These are phyloP conservation scores for Etia nguti DNA, from an alignment of 2,113 vertebrate species.

Conservation along the genomic window DNA sequence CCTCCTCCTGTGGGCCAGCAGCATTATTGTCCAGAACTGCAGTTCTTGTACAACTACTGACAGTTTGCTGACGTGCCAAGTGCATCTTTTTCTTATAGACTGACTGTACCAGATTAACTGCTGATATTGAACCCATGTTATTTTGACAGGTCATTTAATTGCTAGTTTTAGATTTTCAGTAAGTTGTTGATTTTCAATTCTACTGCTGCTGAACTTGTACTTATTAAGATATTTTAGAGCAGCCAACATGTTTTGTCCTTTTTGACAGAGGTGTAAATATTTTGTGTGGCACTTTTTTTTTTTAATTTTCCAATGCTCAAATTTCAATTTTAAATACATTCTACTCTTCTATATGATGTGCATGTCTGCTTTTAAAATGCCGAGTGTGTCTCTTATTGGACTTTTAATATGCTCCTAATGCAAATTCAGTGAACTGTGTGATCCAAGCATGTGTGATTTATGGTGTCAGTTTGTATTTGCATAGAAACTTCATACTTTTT, in stretches of 20 bases:
- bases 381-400: neutral
- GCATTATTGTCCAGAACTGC: neutral
- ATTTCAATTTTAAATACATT: neutral
- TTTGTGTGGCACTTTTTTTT: neutral
- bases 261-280: neutral
- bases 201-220: neutral
- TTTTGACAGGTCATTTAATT: neutral
- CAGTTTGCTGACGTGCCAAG: neutral
- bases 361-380: neutral
- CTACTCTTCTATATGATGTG: neutral
- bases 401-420: neutral
- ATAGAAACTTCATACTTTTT: constrained; percentile 42
- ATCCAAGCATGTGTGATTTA: constrained; percentile 42
- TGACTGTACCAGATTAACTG: neutral
- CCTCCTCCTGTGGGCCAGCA: neutral
- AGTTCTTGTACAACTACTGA: neutral
- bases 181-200: neutral
- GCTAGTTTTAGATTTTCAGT: neutral
- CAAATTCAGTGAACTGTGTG: neutral
- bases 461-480: constrained; percentile 42
- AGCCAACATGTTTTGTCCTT: neutral
- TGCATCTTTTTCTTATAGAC: neutral
- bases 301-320: neutral
- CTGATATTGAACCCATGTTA: neutral
- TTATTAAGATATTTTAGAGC: neutral